These are phyloP conservation scores for Lepidurus apus DNA, from an alignment of 1,140 invertebrate genomes.

Conservation along the genomic window DNA sequence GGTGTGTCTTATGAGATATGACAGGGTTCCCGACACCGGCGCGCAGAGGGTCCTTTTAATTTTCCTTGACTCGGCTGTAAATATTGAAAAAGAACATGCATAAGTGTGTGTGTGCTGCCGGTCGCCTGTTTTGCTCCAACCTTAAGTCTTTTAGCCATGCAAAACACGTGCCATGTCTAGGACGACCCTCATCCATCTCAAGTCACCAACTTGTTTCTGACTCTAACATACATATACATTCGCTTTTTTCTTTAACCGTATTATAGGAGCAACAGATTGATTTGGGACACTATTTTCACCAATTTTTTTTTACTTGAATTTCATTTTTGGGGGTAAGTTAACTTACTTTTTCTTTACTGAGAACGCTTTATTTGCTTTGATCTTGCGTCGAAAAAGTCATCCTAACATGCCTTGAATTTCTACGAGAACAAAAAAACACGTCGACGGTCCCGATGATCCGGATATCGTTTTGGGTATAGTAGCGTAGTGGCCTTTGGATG, in stretches of 20 bases:
- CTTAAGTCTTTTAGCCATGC: slow-evolving; percentile 2
- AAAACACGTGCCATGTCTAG: slow-evolving; percentile 11
- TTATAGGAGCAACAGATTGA: not conserved
- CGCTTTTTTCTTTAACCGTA: not conserved
- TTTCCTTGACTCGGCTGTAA: not conserved
- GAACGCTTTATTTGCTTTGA: too few species aligned
- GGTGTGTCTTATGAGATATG: not conserved
- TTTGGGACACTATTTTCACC: not conserved
- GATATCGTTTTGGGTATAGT: too few species aligned
- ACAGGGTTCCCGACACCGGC: not conserved
- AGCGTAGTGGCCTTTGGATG: not conserved
- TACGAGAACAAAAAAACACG: too few species aligned
- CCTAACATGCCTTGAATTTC: too few species aligned
- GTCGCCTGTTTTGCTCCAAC: not conserved
- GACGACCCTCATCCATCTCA: slow-evolving; percentile 20
- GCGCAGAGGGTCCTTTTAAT: not conserved
- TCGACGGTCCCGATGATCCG: too few species aligned
- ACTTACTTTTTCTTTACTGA: too few species aligned
- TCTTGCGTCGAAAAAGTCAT: too few species aligned
- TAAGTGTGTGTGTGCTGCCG: not conserved
- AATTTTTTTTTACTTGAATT: too few species aligned
- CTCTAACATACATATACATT: not conserved
- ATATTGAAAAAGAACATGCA: not conserved
- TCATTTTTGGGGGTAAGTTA: too few species aligned
- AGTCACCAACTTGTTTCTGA: slow-evolving; percentile 21